A percentile compares a stretch with the other conserved stretches of the same genome.
Evolutionary conservation across 2,113 vertebrate genomes (phyloP).

Genomic region (Spea bombifrons): DNA sequence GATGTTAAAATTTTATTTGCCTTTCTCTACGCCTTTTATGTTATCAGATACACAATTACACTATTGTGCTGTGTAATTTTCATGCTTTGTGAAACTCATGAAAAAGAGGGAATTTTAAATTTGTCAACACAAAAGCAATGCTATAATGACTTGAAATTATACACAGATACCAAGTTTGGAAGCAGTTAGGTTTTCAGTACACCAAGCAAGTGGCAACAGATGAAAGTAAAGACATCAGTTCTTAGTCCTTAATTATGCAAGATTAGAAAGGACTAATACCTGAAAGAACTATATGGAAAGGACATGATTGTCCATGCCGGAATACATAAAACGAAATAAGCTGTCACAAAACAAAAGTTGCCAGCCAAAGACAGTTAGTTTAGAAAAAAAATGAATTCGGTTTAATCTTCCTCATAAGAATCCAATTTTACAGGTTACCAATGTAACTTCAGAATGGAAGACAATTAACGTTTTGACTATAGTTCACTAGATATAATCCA

Average conservation of each 20-base stretch:
- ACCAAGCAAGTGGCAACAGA: conserved; percentile 17
- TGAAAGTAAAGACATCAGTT: background rate
- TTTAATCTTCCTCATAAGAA: too few relatives aligned
- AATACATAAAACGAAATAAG: too few relatives aligned
- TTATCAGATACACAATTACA: conserved; percentile 13
- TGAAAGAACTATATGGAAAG: too few relatives aligned
- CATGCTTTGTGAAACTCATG: conserved; percentile 12
- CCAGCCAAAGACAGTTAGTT: too few relatives aligned
- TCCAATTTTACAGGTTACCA: too few relatives aligned
- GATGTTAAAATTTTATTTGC: conserved; percentile 34
- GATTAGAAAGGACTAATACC: background rate
- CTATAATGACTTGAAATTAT: background rate
- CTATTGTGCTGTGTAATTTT: conserved; percentile 13
- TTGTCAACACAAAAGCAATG: conserved; percentile 17
- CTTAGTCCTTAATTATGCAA: background rate
- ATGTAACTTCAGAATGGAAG: too few relatives aligned
- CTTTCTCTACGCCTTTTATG: conserved; percentile 22
- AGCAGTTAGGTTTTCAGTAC: conserved; percentile 14
- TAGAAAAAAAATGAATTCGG: too few relatives aligned
- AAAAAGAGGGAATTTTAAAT: conserved; percentile 18
- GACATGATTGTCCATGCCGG: too few relatives aligned
- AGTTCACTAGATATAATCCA: too few relatives aligned
- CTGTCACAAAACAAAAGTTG: too few relatives aligned
- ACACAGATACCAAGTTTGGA: conserved; percentile 9
- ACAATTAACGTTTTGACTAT: too few relatives aligned